Conservation (phyloP, 2,113 vertebrate genomes). For the Setophaga petechia region DNA sequence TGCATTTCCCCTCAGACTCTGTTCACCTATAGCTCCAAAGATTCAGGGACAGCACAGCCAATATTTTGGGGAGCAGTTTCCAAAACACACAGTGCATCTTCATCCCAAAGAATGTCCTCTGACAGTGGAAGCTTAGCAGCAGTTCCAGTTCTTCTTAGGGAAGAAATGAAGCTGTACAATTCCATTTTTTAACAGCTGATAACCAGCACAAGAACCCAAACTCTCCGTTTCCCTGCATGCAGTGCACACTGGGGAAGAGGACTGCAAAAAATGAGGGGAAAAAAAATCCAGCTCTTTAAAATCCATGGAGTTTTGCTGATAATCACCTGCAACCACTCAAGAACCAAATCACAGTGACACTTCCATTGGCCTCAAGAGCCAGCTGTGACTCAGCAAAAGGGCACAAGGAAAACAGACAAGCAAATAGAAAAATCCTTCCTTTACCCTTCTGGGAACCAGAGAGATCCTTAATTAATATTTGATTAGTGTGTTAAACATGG, state of each 20-base stretch:
- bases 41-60: not conserved
- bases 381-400: not conserved
- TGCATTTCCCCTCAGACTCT: not conserved
- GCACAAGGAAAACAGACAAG: not conserved
- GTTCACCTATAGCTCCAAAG: not conserved
- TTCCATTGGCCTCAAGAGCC: not conserved
- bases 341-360: not conserved
- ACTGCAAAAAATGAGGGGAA: fast-evolving
- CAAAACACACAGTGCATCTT: not conserved
- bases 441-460: not conserved
- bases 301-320: not conserved
- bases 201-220: not conserved
- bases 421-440: not conserved
- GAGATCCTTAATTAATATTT: not conserved
- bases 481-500: slow-evolving; percentile 73
- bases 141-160: not conserved
- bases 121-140: not conserved
- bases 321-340: not conserved
- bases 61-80: not conserved
- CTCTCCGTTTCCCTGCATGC: not conserved
- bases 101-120: not conserved
- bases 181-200: not conserved
- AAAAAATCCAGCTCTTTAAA: not conserved
- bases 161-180: not conserved
- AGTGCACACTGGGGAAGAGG: not conserved